Conservation (phyloP, 2,888 invertebrate genomes). For the Spisula subtruncata region DNA sequence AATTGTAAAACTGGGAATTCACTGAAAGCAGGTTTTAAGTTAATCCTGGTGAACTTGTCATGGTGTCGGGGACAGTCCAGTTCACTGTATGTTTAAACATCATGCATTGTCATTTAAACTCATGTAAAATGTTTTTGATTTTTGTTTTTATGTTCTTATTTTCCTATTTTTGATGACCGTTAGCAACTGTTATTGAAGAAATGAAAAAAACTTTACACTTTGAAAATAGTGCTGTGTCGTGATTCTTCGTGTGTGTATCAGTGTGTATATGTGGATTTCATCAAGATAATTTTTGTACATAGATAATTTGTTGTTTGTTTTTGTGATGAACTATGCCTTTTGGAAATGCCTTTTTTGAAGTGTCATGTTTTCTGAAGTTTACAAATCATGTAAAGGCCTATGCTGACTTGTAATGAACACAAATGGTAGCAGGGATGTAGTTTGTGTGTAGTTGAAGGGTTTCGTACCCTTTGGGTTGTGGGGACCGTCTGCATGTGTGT, state of each 20-base stretch:
- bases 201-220: conserved; percentile 29
- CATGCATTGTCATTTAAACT: conserved; percentile 20
- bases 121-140: conserved; percentile 16
- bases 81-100: background rate
- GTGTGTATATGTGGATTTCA: conserved; percentile 44
- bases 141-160: conserved; percentile 29
- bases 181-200: conserved; percentile 32
- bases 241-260: conserved; percentile 25
- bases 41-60: too few species aligned
- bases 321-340: conserved; percentile 54
- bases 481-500: background rate
- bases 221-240: conserved; percentile 40
- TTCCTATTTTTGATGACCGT: conserved; percentile 7
- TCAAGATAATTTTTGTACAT: conserved; percentile 27
- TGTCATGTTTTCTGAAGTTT: conserved; percentile 25
- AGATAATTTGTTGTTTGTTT: conserved; percentile 37
- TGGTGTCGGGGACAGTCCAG: too few species aligned
- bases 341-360: conserved; percentile 56
- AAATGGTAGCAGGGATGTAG: background rate
- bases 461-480: background rate
- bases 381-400: conserved; percentile 13
- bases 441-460: background rate
- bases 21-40: too few species aligned
- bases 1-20: too few species aligned
- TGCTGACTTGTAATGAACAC: background rate